Percentiles rank a stretch among this genome's conserved stretches.
Conservation (phyloP, 1,140 invertebrate species). For the Propsilocerus akamusi region DNA sequence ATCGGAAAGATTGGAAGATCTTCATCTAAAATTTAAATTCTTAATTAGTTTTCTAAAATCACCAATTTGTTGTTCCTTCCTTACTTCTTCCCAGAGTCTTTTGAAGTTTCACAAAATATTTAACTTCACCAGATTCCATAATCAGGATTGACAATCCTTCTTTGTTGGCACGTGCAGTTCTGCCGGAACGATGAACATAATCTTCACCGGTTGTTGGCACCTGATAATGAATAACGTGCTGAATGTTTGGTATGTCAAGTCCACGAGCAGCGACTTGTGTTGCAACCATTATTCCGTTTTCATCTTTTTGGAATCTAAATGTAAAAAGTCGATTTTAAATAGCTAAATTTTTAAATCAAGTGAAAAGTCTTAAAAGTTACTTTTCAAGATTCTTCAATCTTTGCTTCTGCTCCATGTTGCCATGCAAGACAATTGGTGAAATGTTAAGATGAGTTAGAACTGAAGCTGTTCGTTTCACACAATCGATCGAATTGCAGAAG, state of each 20-base stretch:
- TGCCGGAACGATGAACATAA: conserved; percentile 91
- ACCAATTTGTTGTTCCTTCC: conserved; percentile 7
- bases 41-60: conserved; percentile 2
- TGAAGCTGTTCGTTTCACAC: conserved; percentile 66
- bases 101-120: conserved; percentile 63
- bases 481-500: conserved; percentile 96
- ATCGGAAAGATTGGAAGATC: conserved; percentile 72
- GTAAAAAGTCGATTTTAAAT: conserved; percentile 1
- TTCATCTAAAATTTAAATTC: conserved; percentile 34
- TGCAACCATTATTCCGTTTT: conserved; percentile 67
- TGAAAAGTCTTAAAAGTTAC: conserved; percentile 16
- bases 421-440: conserved; percentile 71
- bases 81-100: conserved; percentile 65
- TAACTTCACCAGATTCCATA: conserved; percentile 72
- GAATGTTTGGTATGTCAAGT: conserved; percentile 83
- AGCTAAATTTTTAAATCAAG: not conserved
- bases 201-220: conserved; percentile 86
- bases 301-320: conserved; percentile 53
- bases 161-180: conserved; percentile 78
- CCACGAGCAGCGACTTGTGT: conserved; percentile 96
- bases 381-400: conserved; percentile 86
- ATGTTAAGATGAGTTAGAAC: conserved; percentile 64
- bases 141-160: conserved; percentile 84
- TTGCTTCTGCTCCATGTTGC: conserved; percentile 88
- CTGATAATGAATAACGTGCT: conserved; percentile 96